Base-by-base conservation (phyloP, 2,888 invertebrate species). In the Phorcus lineatus region DNA sequence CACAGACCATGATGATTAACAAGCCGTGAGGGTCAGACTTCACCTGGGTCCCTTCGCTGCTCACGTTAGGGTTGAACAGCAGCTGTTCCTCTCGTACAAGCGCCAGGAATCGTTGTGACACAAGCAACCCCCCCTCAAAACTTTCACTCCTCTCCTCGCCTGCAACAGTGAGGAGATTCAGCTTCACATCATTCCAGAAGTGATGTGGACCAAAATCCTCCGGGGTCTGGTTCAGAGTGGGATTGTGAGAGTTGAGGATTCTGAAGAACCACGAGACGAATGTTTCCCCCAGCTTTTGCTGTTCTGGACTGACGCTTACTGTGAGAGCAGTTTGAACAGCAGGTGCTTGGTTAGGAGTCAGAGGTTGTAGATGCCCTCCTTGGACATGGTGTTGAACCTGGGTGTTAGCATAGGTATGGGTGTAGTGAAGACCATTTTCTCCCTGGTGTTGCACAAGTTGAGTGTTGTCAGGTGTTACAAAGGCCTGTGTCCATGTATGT, bases 11-110 rank as follows among this genome's bases (percentile, higher is more conserved):
- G 11, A 96, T 94, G 74, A 95, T 88, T 0, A 95, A 95, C 67
- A 95, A 91, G 0, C 96, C 96, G 90, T 96, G 95, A 0, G 94
- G 93, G 90, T 95, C 94, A 83, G 94, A 94, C 83, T 94, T 94
- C 3, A 95, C 95, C 86, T 94, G 94, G 0, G 95, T 93, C 4
- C 96, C 95, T 17, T 94, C 94, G 0, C 92, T 91, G 0, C 94
- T 91, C 40, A 95, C 88, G 91, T 95, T 95, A 0, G 95, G 95
- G 92, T 95, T 95, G 86, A 95, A 95, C 9, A 89, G 57, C 11
- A 92, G 75, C n/a, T 82, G 81, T 62, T 91, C 88, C 17, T 88
- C 87, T 74, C 85, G 83, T 0, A 88, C 82, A 62, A 91, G 86
- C 0, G 84, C 79, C 24, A 88, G 80, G 2, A 91, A 82, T 70